Evolutionary conservation across 1,140 invertebrate species (phyloP).

Genomic region (Pseudomyrmex pallidus): DNA sequence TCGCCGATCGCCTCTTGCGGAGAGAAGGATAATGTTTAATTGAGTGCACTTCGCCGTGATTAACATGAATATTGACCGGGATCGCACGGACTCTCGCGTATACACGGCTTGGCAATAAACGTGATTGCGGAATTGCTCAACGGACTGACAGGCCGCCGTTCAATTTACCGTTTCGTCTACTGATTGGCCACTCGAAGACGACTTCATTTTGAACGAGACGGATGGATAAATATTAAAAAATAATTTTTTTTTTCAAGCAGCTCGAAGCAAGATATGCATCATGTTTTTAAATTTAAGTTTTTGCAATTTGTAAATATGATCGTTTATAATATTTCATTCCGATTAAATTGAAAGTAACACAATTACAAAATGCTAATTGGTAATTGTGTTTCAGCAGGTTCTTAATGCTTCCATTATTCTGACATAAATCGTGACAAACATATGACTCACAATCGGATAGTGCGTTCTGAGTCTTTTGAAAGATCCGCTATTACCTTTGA

Average conservation of each 20-base stretch:
- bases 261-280: not conserved
- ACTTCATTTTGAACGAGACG: no score
- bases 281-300: not conserved
- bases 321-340: conserved; percentile 1
- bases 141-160: conserved; percentile 17
- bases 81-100: conserved; percentile 63
- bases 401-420: conserved; percentile 6
- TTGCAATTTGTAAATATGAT: not conserved
- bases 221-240: no score
- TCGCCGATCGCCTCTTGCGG: conserved; percentile 47
- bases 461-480: not conserved
- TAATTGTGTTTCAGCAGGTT: not conserved
- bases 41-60: conserved; percentile 64
- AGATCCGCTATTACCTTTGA: conserved; percentile 10
- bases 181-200: not conserved
- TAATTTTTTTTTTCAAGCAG: no score
- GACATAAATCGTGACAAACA: conserved; percentile 30
- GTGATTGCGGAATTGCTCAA: conserved; percentile 72
- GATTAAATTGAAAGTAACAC: conserved; percentile 23
- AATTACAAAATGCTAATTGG: conserved; percentile 36
- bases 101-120: conserved; percentile 71
- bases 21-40: conserved; percentile 68
- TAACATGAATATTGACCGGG: conserved; percentile 71
- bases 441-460: conserved; percentile 4
- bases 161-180: conserved; percentile 46